A percentile compares a stretch with the other conserved stretches of the same genome.
phyloP scores from a whole-genome alignment of 2,888 invertebrate genomes.

The Drymonia ruficornis region DNA sequence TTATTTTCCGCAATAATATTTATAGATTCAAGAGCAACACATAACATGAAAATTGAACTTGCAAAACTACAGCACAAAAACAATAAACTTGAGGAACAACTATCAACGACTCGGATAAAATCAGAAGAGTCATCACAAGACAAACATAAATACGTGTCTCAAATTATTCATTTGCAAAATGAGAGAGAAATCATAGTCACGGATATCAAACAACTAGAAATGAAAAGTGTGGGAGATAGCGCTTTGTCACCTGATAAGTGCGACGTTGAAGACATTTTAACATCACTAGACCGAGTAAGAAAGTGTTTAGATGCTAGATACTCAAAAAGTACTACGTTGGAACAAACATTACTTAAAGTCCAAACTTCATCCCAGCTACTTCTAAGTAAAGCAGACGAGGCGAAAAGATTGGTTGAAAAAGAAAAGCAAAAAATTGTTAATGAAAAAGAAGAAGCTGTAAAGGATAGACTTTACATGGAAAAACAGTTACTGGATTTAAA shows the following conservation, averaged over 20 bases:
- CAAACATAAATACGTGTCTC: slow-evolving; percentile 52
- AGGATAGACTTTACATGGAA: slow-evolving; percentile 58
- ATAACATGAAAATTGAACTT: slow-evolving; percentile 73
- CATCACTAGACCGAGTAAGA: slow-evolving; percentile 61
- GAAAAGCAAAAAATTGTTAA: slow-evolving; percentile 69
- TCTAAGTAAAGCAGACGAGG: slow-evolving; percentile 72
- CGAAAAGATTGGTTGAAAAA: slow-evolving; percentile 67
- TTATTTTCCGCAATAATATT: slow-evolving; percentile 7
- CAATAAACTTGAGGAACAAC: slow-evolving; percentile 51
- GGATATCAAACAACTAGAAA: slow-evolving; percentile 67
- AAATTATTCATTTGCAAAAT: slow-evolving; percentile 55
- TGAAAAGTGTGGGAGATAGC: slow-evolving; percentile 64
- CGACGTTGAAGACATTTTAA: slow-evolving; percentile 54
- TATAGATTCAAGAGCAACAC: slow-evolving; percentile 75
- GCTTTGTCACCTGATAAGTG: slow-evolving; percentile 52
- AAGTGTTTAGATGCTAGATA: slow-evolving; percentile 52
- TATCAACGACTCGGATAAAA: slow-evolving; percentile 53
- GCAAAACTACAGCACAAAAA: slow-evolving; percentile 62
- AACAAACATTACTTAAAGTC: slow-evolving; percentile 63
- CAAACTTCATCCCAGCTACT: slow-evolving; percentile 71
- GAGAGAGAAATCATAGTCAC: slow-evolving; percentile 63
- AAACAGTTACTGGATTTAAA: slow-evolving; percentile 55
- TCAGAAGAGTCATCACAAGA: slow-evolving; percentile 52
- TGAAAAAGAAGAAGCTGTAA: slow-evolving; percentile 72
- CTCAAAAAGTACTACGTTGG: slow-evolving; percentile 53